These are phyloP conservation scores for Oreochromis mossambicus DNA, from an alignment of 2,797 vertebrate species.

Conservation along the genomic window DNA sequence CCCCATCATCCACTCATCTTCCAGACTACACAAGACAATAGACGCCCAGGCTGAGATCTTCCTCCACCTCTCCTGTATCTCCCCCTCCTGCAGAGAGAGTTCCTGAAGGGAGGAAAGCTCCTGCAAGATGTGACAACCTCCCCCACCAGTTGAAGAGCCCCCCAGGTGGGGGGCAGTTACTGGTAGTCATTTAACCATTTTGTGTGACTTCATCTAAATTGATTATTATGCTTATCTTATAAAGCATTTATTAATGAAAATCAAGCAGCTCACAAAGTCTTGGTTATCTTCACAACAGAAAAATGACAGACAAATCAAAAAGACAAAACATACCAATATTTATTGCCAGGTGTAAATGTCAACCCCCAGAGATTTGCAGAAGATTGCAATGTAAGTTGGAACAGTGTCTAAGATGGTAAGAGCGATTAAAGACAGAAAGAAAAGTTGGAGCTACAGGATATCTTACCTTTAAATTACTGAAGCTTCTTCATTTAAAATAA, in stretches of 20 bases:
- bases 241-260: background rate
- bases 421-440: background rate
- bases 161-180: background rate
- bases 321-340: background rate
- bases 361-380: background rate
- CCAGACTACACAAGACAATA: too few species aligned
- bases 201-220: background rate
- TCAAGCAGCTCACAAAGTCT: background rate
- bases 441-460: background rate
- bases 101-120: too few species aligned
- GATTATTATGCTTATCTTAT: background rate
- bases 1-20: too few species aligned
- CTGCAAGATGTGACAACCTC: too few species aligned
- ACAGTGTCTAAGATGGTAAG: background rate
- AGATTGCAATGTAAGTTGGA: background rate
- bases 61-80: too few species aligned
- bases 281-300: background rate
- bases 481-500: background rate
- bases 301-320: background rate
- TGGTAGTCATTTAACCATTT: background rate
- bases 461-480: background rate
- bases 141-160: too few species aligned
- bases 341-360: background rate
- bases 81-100: too few species aligned
- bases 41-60: too few species aligned